These are phyloP conservation scores for Scaptomyza parva DNA, from an alignment of 2,888 invertebrate genomes.

Conservation along the genomic window DNA sequence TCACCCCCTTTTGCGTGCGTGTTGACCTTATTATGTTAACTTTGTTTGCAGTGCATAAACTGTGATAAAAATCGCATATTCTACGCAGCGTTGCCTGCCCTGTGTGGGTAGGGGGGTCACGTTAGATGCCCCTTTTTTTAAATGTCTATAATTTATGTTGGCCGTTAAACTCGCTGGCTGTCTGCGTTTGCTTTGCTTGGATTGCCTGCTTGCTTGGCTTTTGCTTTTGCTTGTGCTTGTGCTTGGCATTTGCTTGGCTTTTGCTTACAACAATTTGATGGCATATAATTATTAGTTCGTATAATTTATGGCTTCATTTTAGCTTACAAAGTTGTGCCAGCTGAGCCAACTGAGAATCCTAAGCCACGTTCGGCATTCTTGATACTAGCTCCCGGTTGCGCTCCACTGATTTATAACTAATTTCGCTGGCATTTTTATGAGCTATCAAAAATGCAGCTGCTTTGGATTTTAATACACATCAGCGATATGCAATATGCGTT, in stretches of 20 bases:
- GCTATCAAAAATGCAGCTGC: conserved; percentile 48
- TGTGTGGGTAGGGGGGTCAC: no score
- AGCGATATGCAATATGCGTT: conserved; percentile 24
- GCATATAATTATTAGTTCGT: conserved; percentile 78
- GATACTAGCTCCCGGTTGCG: conserved; percentile 8
- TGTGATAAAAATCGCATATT: conserved; percentile 77
- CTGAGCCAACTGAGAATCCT: conserved; percentile 7
- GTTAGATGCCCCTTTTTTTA: conserved; percentile 53
- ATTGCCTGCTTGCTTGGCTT: conserved; percentile 10
- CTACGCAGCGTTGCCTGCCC: conserved; percentile 47
- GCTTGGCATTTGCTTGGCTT: conserved; percentile 25
- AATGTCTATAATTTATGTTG: conserved; percentile 77
- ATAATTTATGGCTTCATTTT: conserved; percentile 75
- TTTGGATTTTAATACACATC: conserved; percentile 54
- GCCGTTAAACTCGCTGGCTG: conserved; percentile 66
- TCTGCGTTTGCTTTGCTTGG: conserved; percentile 32
- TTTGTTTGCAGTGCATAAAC: conserved; percentile 76
- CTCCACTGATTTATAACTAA: conserved; percentile 70
- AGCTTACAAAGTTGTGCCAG: conserved; percentile 59
- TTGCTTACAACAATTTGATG: conserved; percentile 72
- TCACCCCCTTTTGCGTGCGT: conserved; percentile 40
- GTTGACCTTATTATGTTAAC: conserved; percentile 77
- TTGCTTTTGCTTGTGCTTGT: conserved; percentile 1
- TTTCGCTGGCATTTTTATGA: conserved; percentile 64
- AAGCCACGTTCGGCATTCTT: conserved; percentile 33